Evolutionary conservation across 2,888 invertebrate genomes (phyloP), one percentile per base, ranked within the genome.

Genomic region (Pyrgus malvae): DNA sequence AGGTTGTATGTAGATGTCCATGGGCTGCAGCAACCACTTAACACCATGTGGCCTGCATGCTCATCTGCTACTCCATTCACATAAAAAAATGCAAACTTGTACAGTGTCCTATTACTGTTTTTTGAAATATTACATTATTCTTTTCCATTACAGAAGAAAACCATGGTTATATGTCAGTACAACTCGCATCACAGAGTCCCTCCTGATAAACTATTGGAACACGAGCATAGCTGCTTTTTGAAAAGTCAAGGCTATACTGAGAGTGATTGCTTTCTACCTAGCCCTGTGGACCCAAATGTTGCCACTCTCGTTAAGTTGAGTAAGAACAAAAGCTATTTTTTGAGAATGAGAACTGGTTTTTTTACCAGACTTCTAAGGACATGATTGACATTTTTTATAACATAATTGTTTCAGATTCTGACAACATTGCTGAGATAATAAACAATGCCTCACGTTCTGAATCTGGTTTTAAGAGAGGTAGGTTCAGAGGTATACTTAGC

Each of bases 391-490:
- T 31, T 2, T n/a, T n/a, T n/a, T n/a, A n/a, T n/a, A n/a, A n/a
- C n/a, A n/a, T n/a, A n/a, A n/a, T n/a, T n/a, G n/a, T 74, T 77
- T 51, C 74, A 88, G 88, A 55, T 55, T 69, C 72, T 60, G 66
- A 71, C 54, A 72, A 80, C 27, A 79, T 86, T 38, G 48, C 62
- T 44, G 51, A 73, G n/a, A 81, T 87, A 41, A 74, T 86, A 57
- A 66, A 72, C 17, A 63, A 67, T 60, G 82, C 85, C 21, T 67
- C 78, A 7, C 58, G 60, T 56, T 51, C 45, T 9, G 71, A 86
- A 56, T 70, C 76, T 40, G 55, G 58, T 27, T 85, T 87, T 42
- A 78, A 71, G 59, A 83, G 59, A 83, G 86, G 88, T 89, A 81
- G 58, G 37, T 50, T n/a, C n/a, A n/a, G n/a, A n/a, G n/a, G n/a